Base-by-base conservation (phyloP, 2,113 vertebrate genomes). In the Origma solitaria region DNA sequence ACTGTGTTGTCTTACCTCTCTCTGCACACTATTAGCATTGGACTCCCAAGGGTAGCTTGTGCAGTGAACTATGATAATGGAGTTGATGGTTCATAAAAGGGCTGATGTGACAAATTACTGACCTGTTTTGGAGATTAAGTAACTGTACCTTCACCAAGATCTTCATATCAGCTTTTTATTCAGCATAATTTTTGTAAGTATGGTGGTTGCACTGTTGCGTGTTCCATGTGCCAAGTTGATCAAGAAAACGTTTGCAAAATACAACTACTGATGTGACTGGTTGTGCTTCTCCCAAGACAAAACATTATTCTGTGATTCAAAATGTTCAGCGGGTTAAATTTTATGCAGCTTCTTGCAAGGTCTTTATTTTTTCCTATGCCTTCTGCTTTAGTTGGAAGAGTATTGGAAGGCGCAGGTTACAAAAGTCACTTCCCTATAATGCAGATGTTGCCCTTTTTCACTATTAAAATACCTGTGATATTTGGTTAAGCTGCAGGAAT, bases 51-150 rank as follows among this genome's bases (percentile, higher is more conserved):
- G 89, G 96, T 88, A 50, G 35, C 25, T 82, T 91, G 93, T 89
- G 94, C 95, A 95, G 70, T 98, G 97, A 98, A 97, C 97, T 96
- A 60, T 0, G 6, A 73, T 98, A 97, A 97, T 97, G 96, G 97
- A 97, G 97, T 97, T 97, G 97, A 97, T 97, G 96, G 95, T 96
- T 98, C 96, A 97, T 95, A 75, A 93, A 96, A 93, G 89, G 95
- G 85, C 86, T 93, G 92, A 95, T 95, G 91, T 98, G 95, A 97
- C 90, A 97, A 97, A 97, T 98, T 96, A 86, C 94, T 96, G 95
- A 95, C 95, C 96, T 97, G 92, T 94, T 97, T 94, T 86, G 93
- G 86, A 93, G 88, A 95, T 70, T 88, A 95, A 92, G 83, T 66
- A 94, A 62, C 42, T 7, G 4, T 75, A 89, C 90, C 90, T 95